Percentiles rank a stretch among this genome's conserved stretches.
Evolutionary conservation across 2,888 invertebrate genomes (phyloP).

Genomic region (Platerodrilus igneus): DNA sequence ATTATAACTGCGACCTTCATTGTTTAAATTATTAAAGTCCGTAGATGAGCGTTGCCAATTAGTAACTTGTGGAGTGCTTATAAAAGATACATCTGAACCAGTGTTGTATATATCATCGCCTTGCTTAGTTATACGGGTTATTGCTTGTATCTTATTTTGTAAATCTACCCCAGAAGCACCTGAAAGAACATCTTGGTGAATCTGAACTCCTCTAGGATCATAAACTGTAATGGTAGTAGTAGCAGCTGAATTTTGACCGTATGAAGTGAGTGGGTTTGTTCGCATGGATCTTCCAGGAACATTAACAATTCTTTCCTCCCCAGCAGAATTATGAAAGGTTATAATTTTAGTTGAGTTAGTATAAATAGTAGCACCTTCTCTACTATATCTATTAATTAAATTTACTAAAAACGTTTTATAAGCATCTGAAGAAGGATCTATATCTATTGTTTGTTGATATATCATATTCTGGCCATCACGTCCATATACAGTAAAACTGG

Average conservation of each 20-base stretch:
- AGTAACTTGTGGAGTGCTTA: no score
- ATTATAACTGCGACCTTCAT: no score
- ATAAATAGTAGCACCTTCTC: constrained; percentile 12
- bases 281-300: no score
- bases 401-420: constrained; percentile 11
- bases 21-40: no score
- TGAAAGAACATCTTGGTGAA: constrained; percentile 12
- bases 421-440: constrained; percentile 11
- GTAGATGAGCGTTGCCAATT: no score
- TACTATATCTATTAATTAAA: constrained; percentile 7
- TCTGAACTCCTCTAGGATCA: constrained; percentile 13
- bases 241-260: neutral
- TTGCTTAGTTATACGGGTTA: no score
- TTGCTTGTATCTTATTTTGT: no score
- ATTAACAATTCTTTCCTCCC: no score
- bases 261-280: no score
- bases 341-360: constrained; percentile 16
- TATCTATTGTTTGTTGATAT: constrained; percentile 12
- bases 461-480: constrained; percentile 9
- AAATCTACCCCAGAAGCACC: constrained; percentile 15
- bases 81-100: no score
- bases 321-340: constrained; percentile 8
- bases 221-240: constrained; percentile 3
- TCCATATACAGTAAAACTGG: constrained; percentile 16
- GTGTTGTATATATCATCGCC: no score